Evolutionary conservation across 2,888 invertebrate species (phyloP), one percentile per base, ranked within the genome.

Genomic region (Philereme vetulata): DNA sequence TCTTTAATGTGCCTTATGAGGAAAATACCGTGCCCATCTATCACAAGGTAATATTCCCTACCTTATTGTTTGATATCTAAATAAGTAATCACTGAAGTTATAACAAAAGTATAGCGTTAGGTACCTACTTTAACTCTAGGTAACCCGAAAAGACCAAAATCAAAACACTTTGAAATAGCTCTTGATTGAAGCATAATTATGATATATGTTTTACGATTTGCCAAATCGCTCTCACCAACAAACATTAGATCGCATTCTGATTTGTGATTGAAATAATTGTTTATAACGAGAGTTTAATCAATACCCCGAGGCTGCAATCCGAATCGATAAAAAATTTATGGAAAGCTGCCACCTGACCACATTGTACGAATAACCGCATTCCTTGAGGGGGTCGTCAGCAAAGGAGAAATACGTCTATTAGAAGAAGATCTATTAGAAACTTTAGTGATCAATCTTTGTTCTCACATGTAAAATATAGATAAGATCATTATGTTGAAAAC

Each of bases 311-410:
- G 75, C 75, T 69, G 69, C 72, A 75, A 71, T 72, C 70, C 62
- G 70, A 67, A 74, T 75, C 76, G 75, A 85, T 81, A 81, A 84
- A 85, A 82, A 82, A 81, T 80, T 73, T 72, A 72, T 78, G 79
- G 83, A 82, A 83, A 84, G 80, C 80, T 77, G 80, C 68, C 72
- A 72, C 71, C 72, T 72, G 73, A 67, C 68, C 76, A 72, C 77
- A 71, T 68, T 72, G 79, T 79, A 74, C 78, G 78, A 72, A 70
- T 80, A 84, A 80, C 84, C 84, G 82, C 86, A 86, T 85, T 86
- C 85, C 74, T 75, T 40, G 58, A 51, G 60, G 72, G 70, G 62
- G 66, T 75, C 74, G 70, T 75, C 73, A 67, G 61, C 70, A 75
- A 79, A 76, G 72, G 72, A 77, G 73, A 72, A 71, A 72, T 74